phyloP scores from a whole-genome alignment of 1,140 invertebrate species.

The Drosophila neocordata region DNA sequence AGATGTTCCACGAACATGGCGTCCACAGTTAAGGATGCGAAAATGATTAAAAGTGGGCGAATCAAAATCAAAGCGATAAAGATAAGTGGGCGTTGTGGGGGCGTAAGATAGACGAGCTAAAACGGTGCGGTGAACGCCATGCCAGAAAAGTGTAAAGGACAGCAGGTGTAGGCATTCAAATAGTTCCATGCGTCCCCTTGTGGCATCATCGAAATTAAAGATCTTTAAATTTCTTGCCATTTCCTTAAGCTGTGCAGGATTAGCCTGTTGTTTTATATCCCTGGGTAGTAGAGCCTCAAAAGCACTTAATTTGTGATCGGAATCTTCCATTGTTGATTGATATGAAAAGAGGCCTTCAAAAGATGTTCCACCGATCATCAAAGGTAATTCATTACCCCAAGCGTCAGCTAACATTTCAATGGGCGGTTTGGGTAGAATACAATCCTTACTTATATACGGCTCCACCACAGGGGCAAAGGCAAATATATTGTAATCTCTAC shows the following conservation, averaged over 20 bases:
- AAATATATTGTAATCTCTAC: constrained; percentile 48
- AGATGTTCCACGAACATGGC: constrained; percentile 75
- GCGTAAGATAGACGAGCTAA: constrained; percentile 56
- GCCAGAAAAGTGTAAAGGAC: constrained; percentile 75
- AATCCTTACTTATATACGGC: constrained; percentile 61
- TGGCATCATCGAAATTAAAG: constrained; percentile 50
- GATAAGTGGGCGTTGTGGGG: constrained; percentile 79
- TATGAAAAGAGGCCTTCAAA: constrained; percentile 80
- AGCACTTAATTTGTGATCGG: constrained; percentile 50
- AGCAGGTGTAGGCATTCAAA: constrained; percentile 60
- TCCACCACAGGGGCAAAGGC: constrained; percentile 82
- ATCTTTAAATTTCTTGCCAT: constrained; percentile 48
- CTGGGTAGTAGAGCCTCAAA: constrained; percentile 52
- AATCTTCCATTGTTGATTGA: constrained; percentile 39
- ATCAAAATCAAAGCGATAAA: constrained; percentile 83
- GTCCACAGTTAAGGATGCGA: constrained; percentile 75
- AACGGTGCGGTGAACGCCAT: constrained; percentile 72
- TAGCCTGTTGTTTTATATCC: constrained; percentile 30
- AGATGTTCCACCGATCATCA: constrained; percentile 80
- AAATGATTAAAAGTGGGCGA: constrained; percentile 63
- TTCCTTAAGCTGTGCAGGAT: constrained; percentile 38
- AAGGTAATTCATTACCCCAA: constrained; percentile 80
- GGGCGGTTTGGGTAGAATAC: constrained; percentile 64
- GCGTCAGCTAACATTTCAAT: constrained; percentile 63
- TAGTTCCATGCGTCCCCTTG: constrained; percentile 47